Evolutionary conservation across 2,888 invertebrate genomes (phyloP), one percentile per base, ranked within the genome.

Genomic region (Mystacides longicornis): DNA sequence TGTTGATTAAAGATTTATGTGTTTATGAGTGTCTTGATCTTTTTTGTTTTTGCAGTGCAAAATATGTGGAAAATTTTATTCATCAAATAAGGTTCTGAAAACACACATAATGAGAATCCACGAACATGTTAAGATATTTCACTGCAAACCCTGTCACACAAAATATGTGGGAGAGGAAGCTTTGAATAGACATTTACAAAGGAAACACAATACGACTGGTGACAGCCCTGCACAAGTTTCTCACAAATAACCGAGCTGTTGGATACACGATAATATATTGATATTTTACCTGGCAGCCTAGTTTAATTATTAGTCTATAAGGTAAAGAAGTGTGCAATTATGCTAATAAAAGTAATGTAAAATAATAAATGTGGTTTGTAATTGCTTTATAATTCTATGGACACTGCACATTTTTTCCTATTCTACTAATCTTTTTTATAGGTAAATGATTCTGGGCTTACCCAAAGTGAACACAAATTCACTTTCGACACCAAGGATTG

Each of bases 141-240:
- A 48, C 48, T 48, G 48, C 48, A 48, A 23, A 18, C 48, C 48
- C 9, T 48, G 48, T 16, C 2, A 23, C 22, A 48, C 48, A n/a
- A 48, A 48, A n/a, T 48, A 48, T 23, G 48, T 48, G 22, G 48
- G 48, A 23, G 22, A 48, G 11, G 23, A 23, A n/a, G 23, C 48
- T 5, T 18, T 23, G 14, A 22, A 48, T n/a, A 48, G 48, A n/a
- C 48, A 48, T 23, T 2, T 21, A 7, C 3, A 23, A 2, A 48
- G 5, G 23, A 48, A 48, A 48, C 48, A 48, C 20, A n/a, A n/a
- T n/a, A n/a, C n/a, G n/a, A n/a, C n/a, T n/a, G n/a, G n/a, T 11
- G 27, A 27, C 11, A 27, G 27, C 27, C 27, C n/a, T n/a, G n/a
- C n/a, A n/a, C n/a, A n/a, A n/a, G n/a, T n/a, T n/a, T n/a, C n/a